Evolutionary conservation across 2,797 vertebrate species (phyloP), one percentile per base, ranked within the genome.

Genomic region (Galagoides demidoff): DNA sequence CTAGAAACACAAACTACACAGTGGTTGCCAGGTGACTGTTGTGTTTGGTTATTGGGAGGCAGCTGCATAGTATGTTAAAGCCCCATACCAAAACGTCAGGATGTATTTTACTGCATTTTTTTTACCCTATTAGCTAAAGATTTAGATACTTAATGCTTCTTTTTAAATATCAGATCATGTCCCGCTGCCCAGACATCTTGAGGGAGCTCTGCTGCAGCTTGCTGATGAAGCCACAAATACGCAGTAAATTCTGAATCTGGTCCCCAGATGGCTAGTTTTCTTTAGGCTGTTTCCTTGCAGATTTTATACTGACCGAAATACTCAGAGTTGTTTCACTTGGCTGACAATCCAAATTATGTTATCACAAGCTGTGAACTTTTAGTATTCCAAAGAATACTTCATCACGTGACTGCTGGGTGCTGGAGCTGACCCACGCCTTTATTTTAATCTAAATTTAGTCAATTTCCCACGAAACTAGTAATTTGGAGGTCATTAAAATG

Each of bases 201-300:
- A 3, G 45, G 29, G 85, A 55, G 31, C 59, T 90, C 61, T 71
- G 29, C 49, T 71, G n/a, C 20, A 52, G 78, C 79, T 61, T 93
- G 92, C 25, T 22, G 55, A 37, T 5, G 78, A 90, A 94, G 87
- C 83, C 86, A 49, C 81, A 83, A 37, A 71, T 77, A 90, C 1
- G 49, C 73, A 49, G 7, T 84, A 76, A 49, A 19, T 68, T 71
- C 82, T 90, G 82, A 76, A 87, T 79, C 77, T 57, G 16, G 74
- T 76, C 66, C 49, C 89, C 92, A 95, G 79, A 96, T 92, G 88
- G 79, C 39, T 84, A 59, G 22, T 76, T 84, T 34, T 84, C 88
- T 70, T 57, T 49, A 13, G 31, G 85, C 89, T 87, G 37, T 76
- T 90, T 83, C 66, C 85, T 63, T 84, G 29, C 57, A 20, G 70